Evolutionary conservation across 1,140 invertebrate species (phyloP).

Genomic region (Zophobas morio): DNA sequence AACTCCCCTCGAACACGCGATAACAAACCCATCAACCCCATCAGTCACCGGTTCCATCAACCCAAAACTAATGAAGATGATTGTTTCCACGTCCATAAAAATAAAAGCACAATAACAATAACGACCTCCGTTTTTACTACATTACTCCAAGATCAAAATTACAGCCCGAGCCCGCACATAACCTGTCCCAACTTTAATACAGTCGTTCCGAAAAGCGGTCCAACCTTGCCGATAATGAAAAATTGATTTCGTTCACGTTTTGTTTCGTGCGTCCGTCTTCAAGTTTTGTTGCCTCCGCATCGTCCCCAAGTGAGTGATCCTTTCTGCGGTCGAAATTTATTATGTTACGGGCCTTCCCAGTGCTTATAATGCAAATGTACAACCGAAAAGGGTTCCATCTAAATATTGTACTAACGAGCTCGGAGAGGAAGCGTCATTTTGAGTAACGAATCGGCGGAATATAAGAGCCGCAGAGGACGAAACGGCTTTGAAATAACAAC

Average conservation of each 20-base stretch:
- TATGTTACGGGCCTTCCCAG: slow-evolving; percentile 11
- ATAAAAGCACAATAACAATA: slow-evolving; percentile 21
- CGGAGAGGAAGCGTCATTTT: slow-evolving; percentile 16
- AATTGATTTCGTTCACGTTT: slow-evolving; percentile 14
- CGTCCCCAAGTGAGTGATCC: slow-evolving; percentile 31
- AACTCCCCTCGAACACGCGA: too few species aligned
- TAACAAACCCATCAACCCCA: too few species aligned
- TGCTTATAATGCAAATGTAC: slow-evolving; percentile 30
- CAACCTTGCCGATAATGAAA: slow-evolving; percentile 11
- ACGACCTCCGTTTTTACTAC: slow-evolving; percentile 6
- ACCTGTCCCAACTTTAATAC: background rate
- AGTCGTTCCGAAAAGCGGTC: slow-evolving; percentile 7
- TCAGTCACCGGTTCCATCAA: background rate
- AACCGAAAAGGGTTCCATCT: slow-evolving; percentile 29
- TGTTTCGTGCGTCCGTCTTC: background rate
- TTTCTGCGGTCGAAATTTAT: slow-evolving; percentile 11
- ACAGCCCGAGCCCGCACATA: background rate
- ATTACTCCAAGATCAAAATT: slow-evolving; percentile 5
- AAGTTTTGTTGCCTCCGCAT: slow-evolving; percentile 26
- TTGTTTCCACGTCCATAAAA: slow-evolving; percentile 16
- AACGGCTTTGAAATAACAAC: slow-evolving; percentile 20
- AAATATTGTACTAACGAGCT: slow-evolving; percentile 32
- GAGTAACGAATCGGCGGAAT: slow-evolving; percentile 16
- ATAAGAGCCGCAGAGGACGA: slow-evolving; percentile 8
- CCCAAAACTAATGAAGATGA: background rate